Percentiles rank a stretch among this genome's conserved stretches.
phyloP scores from a whole-genome alignment of 1,140 invertebrate species.

The Oncopodura yosiiana region DNA sequence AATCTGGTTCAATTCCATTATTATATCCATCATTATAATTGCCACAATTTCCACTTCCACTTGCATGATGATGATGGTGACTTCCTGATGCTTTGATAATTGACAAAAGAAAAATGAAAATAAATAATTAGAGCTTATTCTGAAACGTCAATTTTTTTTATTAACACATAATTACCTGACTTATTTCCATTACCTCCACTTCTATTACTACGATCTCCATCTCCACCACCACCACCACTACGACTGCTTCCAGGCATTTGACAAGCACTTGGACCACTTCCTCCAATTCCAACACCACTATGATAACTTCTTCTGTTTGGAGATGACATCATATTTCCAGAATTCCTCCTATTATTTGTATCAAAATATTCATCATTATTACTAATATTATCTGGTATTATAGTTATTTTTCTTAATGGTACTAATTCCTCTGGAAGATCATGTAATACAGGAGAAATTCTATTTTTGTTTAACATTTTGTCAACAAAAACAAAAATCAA shows the following conservation, averaged over 20 bases:
- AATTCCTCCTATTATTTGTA: conserved; percentile 19
- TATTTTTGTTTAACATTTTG: conserved; percentile 1
- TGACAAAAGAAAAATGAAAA: too few species aligned
- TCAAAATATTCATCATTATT: not conserved
- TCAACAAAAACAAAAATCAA: too few species aligned
- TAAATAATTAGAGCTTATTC: too few species aligned
- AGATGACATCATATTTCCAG: conserved; percentile 20
- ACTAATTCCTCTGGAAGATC: not conserved
- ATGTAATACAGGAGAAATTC: not conserved
- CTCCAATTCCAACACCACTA: conserved; percentile 2
- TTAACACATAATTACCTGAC: not conserved
- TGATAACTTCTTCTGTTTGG: conserved; percentile 26
- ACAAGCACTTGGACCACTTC: conserved; percentile 6
- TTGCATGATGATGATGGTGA: too few species aligned
- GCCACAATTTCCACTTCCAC: not conserved
- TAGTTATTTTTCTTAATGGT: not conserved
- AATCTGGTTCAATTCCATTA: conserved; percentile 1
- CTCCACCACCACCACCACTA: conserved; percentile 1
- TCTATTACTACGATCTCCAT: conserved; percentile 1
- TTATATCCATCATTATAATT: not conserved
- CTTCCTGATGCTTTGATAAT: too few species aligned
- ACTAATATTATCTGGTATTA: not conserved
- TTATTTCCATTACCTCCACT: not conserved
- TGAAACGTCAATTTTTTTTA: too few species aligned
- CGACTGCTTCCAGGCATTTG: conserved; percentile 18